phyloP scores from a whole-genome alignment of 2,797 vertebrate genomes.

The Gambusia yucatana region DNA sequence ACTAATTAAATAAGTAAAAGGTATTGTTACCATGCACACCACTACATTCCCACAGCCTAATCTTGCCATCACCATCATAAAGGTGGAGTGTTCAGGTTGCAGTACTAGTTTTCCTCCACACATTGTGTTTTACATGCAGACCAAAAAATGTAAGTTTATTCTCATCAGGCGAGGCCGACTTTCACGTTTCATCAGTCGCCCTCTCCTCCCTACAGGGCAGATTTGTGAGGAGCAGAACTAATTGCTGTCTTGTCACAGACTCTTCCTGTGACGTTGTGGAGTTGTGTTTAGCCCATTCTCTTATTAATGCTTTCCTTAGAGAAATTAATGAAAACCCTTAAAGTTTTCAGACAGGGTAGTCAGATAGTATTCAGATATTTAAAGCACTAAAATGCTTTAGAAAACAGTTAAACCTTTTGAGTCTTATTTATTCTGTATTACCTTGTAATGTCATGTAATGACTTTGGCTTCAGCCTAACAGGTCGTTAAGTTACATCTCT shows the following conservation, averaged over 20 bases:
- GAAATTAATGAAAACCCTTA: constrained; percentile 17
- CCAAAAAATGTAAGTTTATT: neutral
- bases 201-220: neutral
- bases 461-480: constrained; percentile 52
- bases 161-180: neutral
- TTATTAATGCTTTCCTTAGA: neutral
- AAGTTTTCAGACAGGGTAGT: neutral
- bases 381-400: constrained; percentile 18
- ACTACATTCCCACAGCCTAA: neutral
- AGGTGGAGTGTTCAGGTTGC: neutral
- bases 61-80: neutral
- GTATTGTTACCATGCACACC: neutral
- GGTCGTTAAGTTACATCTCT: constrained; percentile 34
- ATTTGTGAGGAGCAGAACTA: neutral
- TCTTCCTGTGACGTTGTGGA: neutral
- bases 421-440: constrained; percentile 44
- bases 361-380: neutral
- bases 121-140: neutral
- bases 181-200: neutral
- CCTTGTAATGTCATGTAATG: constrained; percentile 48
- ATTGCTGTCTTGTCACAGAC: neutral
- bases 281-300: neutral
- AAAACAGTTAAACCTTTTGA: constrained; percentile 5
- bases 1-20: neutral
- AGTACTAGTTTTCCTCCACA: neutral